Evolutionary conservation across 1,140 invertebrate species (phyloP).

Genomic region (Neodiprion lecontei): DNA sequence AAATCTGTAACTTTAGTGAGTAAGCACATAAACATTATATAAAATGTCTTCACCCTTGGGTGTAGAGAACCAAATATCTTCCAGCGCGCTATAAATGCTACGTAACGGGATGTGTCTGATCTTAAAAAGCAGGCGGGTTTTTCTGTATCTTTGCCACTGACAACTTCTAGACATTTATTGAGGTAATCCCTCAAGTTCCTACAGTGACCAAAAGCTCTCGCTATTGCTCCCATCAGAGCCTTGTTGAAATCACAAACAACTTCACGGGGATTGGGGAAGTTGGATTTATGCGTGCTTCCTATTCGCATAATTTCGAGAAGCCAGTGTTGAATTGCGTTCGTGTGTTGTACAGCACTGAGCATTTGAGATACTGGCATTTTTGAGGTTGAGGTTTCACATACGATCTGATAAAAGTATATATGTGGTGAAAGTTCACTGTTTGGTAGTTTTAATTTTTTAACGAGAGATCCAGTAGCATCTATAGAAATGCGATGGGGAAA

Average conservation of each 20-base stretch:
- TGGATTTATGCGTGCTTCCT: not conserved
- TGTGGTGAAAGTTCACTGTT: conserved; percentile 20
- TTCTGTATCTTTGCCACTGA: not conserved
- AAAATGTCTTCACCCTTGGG: not conserved
- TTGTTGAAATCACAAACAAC: not conserved
- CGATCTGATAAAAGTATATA: conserved; percentile 22
- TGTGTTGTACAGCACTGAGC: conserved; percentile 14
- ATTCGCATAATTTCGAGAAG: conserved; percentile 16
- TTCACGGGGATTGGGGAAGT: not conserved
- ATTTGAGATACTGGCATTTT: conserved; percentile 20
- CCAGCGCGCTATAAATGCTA: not conserved
- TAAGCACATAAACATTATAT: not conserved
- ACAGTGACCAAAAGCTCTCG: not conserved
- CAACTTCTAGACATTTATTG: not conserved
- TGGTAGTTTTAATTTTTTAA: conserved; percentile 16
- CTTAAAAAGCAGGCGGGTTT: not conserved
- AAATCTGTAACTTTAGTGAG: not conserved
- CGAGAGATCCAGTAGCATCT: conserved; percentile 18
- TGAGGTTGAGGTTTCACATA: not conserved
- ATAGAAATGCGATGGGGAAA: not conserved
- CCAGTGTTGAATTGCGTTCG: conserved; percentile 11
- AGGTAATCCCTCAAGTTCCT: not conserved
- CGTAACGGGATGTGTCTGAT: not conserved
- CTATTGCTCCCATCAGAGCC: not conserved
- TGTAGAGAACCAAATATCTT: not conserved